Evolutionary conservation across 2,888 invertebrate species (phyloP), one percentile per base, ranked within the genome.

Genomic region (Athetis lepigone): DNA sequence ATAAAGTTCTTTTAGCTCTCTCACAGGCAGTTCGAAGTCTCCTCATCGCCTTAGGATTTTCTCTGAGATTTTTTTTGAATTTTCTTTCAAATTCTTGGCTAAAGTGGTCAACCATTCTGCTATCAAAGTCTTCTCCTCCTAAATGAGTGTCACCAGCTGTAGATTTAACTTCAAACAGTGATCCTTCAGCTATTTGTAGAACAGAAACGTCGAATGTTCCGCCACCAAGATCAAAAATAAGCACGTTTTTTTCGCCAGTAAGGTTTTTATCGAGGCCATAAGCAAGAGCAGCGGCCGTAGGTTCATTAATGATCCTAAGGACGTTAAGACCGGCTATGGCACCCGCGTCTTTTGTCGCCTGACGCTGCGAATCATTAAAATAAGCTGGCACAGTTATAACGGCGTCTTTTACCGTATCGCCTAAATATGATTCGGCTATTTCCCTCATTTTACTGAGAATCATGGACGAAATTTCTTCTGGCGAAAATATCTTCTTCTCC

Each of bases 181-280:
- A 97, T 0, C 98, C 97, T 90, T 98, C 98, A 81, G 98, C 97
- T 87, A 99, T 98, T 75, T 98, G 97, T 29, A 99, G 95, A 74
- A 98, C 96, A 27, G 98, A 98, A 8, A 99, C 98, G 94, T 99
- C 98, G 87, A 99, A 99, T 36, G 98, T 98, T 29, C 98, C 98
- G 70, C 98, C 98, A 23, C 97, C 97, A 64, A 97, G 95, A 88
- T 97, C 97, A 80, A 97, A 97, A 79, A 97, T 97, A 11, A 97
- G 90, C 6, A 97, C 96, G 85, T 97, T 97, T 74, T 96, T 97
- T 83, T 97, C 97, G 2, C 97, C 97, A 85, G 96, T 96, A 13
- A 97, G 92, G 81, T 97, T 96, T 89, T 97, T 97, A 84, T 97
- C 97, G 47, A 97, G 91, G 7, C 98, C 98, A 82, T 98, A 98